Evolutionary conservation across 2,797 vertebrate genomes (phyloP), one percentile per base, ranked within the genome.

Genomic region (Anabacerthia variegaticeps): DNA sequence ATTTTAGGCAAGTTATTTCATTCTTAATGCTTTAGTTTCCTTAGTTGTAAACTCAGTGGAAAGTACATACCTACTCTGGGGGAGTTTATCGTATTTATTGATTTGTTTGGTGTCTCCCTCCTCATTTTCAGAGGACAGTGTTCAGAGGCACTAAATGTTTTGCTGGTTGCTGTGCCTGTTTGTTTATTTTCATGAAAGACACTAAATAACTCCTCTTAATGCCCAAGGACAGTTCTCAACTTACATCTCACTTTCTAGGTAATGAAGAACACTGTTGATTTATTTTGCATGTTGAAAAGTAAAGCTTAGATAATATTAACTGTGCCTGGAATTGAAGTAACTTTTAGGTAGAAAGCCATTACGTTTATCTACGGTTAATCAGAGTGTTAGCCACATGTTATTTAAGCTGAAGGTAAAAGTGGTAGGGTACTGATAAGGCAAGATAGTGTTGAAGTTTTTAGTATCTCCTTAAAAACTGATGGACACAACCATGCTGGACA

Each of bases 391-490:
- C 67, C 54, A 34, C 37, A 34, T 43, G 41, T 67, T 92, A 58
- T 34, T 87, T 84, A 88, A 85, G 22, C 44, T 73, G 72, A 75
- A 84, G 43, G 51, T 69, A 62, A 39, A 95, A 93, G 88, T 94
- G 73, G 34, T 58, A 75, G 30, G n/a, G 67, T 85, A 37, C 44
- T 81, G 48, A 67, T 80, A 83, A 83, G n/a, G 46, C 36, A 51
- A 43, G 82, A 58, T 36, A 51, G 20, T 12, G 26, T 58, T 11
- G 6, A 72, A 30, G 37, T 30, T 89, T 94, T 88, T 55, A 37
- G n/a, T 10, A 2, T 89, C 62, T 94, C n/a, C 44, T 75, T 93
- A 68, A 58, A 74, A 89, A 62, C 22, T 65, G 28, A 32, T 75
- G 56, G 59, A 63, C 44, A 61, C 41, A 43, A 11, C 52, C 2